These are phyloP conservation scores for Callaeas wilsoni DNA, from an alignment of 2,113 vertebrate genomes.

Conservation along the genomic window DNA sequence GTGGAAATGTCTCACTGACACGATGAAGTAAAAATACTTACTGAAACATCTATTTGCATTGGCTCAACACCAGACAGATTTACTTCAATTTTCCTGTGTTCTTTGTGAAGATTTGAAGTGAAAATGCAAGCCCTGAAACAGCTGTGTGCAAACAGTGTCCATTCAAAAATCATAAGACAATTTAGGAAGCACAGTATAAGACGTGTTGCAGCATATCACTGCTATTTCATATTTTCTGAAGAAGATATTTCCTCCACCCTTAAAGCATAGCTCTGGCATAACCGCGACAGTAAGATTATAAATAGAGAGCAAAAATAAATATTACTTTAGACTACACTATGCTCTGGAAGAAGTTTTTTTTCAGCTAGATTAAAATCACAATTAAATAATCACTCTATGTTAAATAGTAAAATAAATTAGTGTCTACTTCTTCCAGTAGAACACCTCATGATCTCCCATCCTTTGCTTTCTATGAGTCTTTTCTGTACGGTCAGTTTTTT, in stretches of 20 bases:
- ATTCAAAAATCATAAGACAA: background rate
- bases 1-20: background rate
- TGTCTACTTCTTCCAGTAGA: conserved; percentile 71
- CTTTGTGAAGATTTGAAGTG: conserved; percentile 71
- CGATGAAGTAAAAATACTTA: conserved; percentile 48
- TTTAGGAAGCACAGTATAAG: background rate
- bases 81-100: conserved; percentile 86
- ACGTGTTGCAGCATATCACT: background rate
- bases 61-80: conserved; percentile 88
- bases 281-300: background rate
- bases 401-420: background rate
- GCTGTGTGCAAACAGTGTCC: background rate
- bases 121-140: background rate
- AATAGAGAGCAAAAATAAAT: background rate
- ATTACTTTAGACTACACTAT: background rate
- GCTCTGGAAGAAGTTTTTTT: background rate
- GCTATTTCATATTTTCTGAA: background rate
- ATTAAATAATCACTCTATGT: background rate
- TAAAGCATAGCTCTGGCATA: background rate
- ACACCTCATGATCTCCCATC: conserved; percentile 58
- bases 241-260: background rate
- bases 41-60: conserved; percentile 84
- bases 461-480: conserved; percentile 79
- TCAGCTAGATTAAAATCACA: background rate
- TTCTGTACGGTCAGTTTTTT: conserved; percentile 90